Evolutionary conservation across 2,113 vertebrate genomes (phyloP), one percentile per base, ranked within the genome.

Genomic region (Emberiza fucata): DNA sequence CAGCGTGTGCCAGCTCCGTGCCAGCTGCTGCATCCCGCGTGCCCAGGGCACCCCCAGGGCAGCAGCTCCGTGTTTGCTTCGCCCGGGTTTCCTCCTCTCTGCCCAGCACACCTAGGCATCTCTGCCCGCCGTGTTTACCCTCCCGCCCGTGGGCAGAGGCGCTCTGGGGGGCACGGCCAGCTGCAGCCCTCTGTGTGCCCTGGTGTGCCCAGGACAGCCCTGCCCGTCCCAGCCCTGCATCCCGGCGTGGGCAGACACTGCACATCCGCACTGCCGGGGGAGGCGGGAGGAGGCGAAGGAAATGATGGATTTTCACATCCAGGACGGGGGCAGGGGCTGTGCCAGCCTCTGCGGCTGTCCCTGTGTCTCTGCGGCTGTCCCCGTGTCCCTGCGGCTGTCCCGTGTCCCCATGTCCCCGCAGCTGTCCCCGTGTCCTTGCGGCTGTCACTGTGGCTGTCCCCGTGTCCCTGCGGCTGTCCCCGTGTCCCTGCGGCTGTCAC

Each of bases 141-240:
- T 56, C 7, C 44, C 4, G 5, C 12, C 5, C 23, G 25, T 7
- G 37, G 37, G 51, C 47, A 76, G 68, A 39, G 47, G 2, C 8
- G 61, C 13, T 19, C 20, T 29, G 63, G 6, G 3, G 31, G 12
- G 5, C 1, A 0, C 2, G 1, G 51, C 19, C 3, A 3, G 23
- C 44, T 3, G 8, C 60, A 65, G 50, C 59, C n/a, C 19, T 1
- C 39, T 1, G 68, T 5, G 21, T 8, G 42, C 27, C 51, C 79
- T 1, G 0, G 2, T 10, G 59, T 15, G 15, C 85, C 12, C 31
- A 10, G 42, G 2, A 11, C 47, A 31, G 53, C 45, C 40, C 37
- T 17, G 45, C 22, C 68, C 29, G 2, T n/a, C 73, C 11, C 35
- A 4, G 13, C 28, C 42, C 22, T 2, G 5, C n/a, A 10, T 10